These are phyloP conservation scores for Hippoglossus hippoglossus DNA, from an alignment of 2,797 vertebrate genomes.

Conservation along the genomic window DNA sequence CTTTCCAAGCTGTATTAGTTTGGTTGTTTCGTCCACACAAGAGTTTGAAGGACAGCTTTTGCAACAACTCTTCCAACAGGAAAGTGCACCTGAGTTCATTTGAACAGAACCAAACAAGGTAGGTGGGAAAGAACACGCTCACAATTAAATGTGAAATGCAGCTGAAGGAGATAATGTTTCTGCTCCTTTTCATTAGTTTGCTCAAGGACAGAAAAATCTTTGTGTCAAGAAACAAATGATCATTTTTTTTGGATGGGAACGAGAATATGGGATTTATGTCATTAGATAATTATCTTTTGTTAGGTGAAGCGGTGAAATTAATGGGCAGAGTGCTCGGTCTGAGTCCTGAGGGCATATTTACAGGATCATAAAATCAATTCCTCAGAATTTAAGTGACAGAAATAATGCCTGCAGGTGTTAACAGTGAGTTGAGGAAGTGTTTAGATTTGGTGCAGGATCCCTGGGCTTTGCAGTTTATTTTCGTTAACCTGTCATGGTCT, in stretches of 20 bases:
- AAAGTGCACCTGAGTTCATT: too few relatives aligned
- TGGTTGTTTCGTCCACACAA: too few relatives aligned
- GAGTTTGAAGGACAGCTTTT: too few relatives aligned
- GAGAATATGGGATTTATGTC: conserved; percentile 27
- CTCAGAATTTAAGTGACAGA: conserved; percentile 44
- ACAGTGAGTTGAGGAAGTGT: conserved; percentile 25
- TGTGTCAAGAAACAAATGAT: conserved; percentile 17
- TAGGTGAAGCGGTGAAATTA: conserved; percentile 28
- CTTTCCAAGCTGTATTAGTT: too few relatives aligned
- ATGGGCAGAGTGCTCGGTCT: conserved; percentile 2
- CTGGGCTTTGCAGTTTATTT: conserved; percentile 19
- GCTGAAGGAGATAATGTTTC: background rate
- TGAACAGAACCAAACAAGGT: too few relatives aligned
- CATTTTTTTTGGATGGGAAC: conserved; percentile 17
- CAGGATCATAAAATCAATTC: conserved; percentile 49
- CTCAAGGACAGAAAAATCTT: conserved; percentile 4
- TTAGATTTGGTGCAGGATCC: background rate
- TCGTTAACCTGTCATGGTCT: conserved; percentile 5
- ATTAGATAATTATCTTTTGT: conserved; percentile 43
- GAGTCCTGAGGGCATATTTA: conserved; percentile 36
- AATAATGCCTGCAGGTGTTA: conserved; percentile 39
- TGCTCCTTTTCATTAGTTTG: background rate
- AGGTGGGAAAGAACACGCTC: too few relatives aligned
- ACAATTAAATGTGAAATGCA: too few relatives aligned
- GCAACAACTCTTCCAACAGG: too few relatives aligned